These are phyloP conservation scores for Venustaconcha ellipsiformis DNA, from an alignment of 1,140 invertebrate genomes.

Conservation along the genomic window DNA sequence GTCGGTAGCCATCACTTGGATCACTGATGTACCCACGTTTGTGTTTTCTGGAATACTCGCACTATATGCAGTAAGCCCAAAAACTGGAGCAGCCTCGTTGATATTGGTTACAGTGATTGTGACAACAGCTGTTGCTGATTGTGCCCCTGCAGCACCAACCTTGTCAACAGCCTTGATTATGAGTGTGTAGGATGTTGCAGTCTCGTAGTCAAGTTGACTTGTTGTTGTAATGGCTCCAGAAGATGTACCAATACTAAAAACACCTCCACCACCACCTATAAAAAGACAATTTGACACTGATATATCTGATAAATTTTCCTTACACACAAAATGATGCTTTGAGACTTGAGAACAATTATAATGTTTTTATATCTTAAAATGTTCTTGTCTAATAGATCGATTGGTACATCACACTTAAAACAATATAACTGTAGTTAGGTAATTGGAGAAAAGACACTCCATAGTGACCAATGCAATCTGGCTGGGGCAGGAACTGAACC, in stretches of 20 bases:
- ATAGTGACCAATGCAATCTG: no score
- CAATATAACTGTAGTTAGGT: no score
- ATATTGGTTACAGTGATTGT: conserved; percentile 44
- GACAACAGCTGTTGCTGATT: conserved; percentile 29
- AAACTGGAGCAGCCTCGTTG: conserved; percentile 48
- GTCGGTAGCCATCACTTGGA: conserved; percentile 36
- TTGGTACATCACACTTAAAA: no score
- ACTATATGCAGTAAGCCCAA: conserved; percentile 53
- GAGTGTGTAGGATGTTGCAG: conserved; percentile 27
- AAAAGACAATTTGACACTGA: no score
- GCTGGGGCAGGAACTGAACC: no score
- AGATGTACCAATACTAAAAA: conserved; percentile 25
- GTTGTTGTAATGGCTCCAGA: conserved; percentile 45
- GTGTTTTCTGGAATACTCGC: conserved; percentile 28
- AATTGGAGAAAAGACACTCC: no score
- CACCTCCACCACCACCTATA: no score
- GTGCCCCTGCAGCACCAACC: conserved; percentile 15
- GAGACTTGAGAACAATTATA: no score
- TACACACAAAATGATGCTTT: no score
- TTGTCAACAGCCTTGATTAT: conserved; percentile 31
- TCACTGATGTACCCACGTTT: conserved; percentile 35
- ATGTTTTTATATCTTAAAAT: no score
- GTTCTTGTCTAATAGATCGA: no score
- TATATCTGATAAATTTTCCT: no score
- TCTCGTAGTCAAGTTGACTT: conserved; percentile 37